Evolutionary conservation across 2,113 vertebrate species (phyloP).

Genomic region (Malurus cyaneus): DNA sequence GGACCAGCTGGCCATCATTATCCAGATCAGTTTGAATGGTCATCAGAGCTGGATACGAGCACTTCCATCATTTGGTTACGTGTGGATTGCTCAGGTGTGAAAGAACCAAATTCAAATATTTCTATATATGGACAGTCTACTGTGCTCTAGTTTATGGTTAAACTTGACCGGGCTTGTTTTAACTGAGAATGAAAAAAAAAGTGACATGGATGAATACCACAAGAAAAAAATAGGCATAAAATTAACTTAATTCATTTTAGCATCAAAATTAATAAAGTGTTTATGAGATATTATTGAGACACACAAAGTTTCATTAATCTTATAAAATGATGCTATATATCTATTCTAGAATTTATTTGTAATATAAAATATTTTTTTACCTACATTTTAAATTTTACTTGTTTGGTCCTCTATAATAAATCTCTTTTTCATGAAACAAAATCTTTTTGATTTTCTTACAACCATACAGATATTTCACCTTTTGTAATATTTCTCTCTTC

Average conservation of each 20-base stretch:
- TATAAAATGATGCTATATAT: background rate
- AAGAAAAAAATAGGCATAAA: background rate
- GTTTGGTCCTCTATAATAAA: background rate
- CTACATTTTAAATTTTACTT: background rate
- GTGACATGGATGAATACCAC: background rate
- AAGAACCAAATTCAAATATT: background rate
- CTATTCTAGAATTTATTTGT: background rate
- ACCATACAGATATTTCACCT: background rate
- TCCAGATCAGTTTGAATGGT: background rate
- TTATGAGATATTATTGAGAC: background rate
- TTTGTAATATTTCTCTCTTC: background rate
- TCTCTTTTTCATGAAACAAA: background rate
- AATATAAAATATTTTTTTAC: background rate
- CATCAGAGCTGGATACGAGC: background rate
- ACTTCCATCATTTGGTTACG: background rate
- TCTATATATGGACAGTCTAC: background rate
- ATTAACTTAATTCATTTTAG: background rate
- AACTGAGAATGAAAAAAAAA: background rate
- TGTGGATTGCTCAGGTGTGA: background rate
- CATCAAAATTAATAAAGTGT: background rate
- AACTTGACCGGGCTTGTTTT: background rate
- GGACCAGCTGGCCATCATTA: background rate
- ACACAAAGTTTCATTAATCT: background rate
- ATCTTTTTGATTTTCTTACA: background rate
- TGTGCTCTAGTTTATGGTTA: background rate